Evolutionary conservation across 2,113 vertebrate genomes (phyloP), one percentile per base, ranked within the genome.

Genomic region (Willisornis vidua): DNA sequence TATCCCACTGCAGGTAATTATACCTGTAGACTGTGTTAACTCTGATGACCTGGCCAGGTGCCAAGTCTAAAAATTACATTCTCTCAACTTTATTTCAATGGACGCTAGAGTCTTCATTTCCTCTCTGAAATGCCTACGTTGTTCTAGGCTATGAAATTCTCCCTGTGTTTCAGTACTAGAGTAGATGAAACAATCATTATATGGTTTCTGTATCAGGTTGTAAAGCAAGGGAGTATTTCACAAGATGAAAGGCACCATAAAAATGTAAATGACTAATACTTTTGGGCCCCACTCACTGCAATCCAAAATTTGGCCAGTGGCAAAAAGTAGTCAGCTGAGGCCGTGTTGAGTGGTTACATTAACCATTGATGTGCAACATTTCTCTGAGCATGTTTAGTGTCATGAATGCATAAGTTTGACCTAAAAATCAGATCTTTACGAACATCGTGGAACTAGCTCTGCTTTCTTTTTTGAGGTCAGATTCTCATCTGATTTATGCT

Each of bases 201-300:
- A 59, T 25, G 20, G 43, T 74, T 94, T 90, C 83, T 84, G n/a
- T 55, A 94, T 86, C 90, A 88, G 63, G 39, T 80, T 81, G 65
- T 81, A 86, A 96, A 92, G 76, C 18, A 67, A n/a, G 39, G 20
- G 79, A 84, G n/a, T 70, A 88, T 77, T 86, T 90, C 68, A 93
- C 6, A 31, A 93, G 55, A 94, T 89, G 59, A 93, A 94, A 93
- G 59, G 45, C 29, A 51, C 26, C 23, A 63, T 46, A 58, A 92
- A 94, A 95, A 88, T 78, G 46, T 90, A 89, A 94, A 84, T 75
- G 82, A 52, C 35, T 66, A 85, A 62, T 70, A 92, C 43, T 94
- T 92, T 84, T 37, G 51, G 84, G 75, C 43, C 59, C 55, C 1
- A 1, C 59, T 90, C 29, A 55, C 43, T 90, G 79, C 67, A 80